Percentiles rank a stretch among this genome's conserved stretches.
Evolutionary conservation across 2,797 vertebrate species (phyloP).

Genomic region (Gymnothorax javanicus): DNA sequence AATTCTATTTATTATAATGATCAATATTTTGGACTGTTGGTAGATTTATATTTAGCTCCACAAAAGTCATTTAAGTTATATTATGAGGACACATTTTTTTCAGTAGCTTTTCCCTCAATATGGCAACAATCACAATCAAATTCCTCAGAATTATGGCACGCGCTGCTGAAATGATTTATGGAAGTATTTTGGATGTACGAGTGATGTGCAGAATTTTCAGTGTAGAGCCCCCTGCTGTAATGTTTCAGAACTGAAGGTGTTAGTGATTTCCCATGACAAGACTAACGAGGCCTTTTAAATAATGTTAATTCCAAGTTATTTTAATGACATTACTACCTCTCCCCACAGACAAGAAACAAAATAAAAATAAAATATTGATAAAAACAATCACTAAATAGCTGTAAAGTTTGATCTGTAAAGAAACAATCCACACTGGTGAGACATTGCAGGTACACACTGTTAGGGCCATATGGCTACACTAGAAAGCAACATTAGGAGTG

Average conservation of each 20-base stretch:
- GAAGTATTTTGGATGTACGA: no score
- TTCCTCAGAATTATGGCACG: no score
- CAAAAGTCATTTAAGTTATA: no score
- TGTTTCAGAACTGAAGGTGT: background rate
- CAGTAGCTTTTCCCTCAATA: no score
- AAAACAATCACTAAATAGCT: background rate
- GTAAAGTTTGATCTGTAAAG: background rate
- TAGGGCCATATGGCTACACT: background rate
- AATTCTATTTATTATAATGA: no score
- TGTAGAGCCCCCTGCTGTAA: background rate
- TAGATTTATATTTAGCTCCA: no score
- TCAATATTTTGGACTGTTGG: no score
- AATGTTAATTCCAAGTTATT: background rate
- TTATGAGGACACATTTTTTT: no score
- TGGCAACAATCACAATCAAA: no score
- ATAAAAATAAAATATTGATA: background rate
- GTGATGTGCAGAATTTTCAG: background rate
- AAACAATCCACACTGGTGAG: background rate
- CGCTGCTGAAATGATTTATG: no score
- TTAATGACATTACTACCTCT: background rate
- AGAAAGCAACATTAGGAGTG: background rate
- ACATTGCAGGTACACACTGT: background rate
- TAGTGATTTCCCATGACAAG: background rate
- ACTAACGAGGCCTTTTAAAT: background rate
- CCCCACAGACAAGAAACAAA: background rate